Conservation (phyloP, 2,888 invertebrate species). For the Pammene aurita region DNA sequence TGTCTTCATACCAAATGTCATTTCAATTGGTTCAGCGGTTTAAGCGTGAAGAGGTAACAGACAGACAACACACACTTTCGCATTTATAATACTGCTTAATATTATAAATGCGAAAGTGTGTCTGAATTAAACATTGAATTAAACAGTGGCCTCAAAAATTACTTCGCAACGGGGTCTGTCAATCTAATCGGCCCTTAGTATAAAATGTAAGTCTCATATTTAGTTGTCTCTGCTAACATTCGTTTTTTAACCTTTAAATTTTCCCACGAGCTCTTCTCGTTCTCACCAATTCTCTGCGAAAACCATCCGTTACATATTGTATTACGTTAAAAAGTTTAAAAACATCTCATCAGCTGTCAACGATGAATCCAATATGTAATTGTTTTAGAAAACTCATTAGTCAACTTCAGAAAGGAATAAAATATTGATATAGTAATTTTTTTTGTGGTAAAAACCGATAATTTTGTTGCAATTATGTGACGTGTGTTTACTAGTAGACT, state of each 20-base stretch:
- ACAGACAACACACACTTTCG: too few relatives aligned
- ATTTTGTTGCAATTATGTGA: neutral
- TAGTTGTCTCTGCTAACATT: neutral
- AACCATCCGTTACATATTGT: conserved; percentile 31
- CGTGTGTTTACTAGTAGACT: conserved; percentile 16
- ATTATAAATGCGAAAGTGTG: too few relatives aligned
- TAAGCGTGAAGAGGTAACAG: too few relatives aligned
- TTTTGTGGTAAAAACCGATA: conserved; percentile 13
- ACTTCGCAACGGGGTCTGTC: too few relatives aligned
- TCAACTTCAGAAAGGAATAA: conserved; percentile 1
- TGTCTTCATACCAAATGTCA: too few relatives aligned
- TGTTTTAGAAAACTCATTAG: conserved; percentile 10
- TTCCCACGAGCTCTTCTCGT: conserved; percentile 25
- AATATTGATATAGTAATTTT: neutral
- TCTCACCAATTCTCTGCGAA: conserved; percentile 28
- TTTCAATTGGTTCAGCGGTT: too few relatives aligned
- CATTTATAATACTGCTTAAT: too few relatives aligned
- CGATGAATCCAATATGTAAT: conserved; percentile 12
- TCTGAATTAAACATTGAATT: too few relatives aligned
- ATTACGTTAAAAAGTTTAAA: conserved; percentile 29
- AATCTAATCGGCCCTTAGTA: too few relatives aligned
- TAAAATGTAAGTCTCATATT: neutral
- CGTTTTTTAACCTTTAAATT: conserved; percentile 7
- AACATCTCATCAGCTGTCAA: conserved; percentile 5
- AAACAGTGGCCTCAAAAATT: too few relatives aligned